Percentiles rank a stretch among this genome's conserved stretches.
These are phyloP conservation scores for Hydractinia symbiolongicarpus DNA, from an alignment of 30 jellyfish, hydroid and myxozoan species.

Conservation along the genomic window DNA sequence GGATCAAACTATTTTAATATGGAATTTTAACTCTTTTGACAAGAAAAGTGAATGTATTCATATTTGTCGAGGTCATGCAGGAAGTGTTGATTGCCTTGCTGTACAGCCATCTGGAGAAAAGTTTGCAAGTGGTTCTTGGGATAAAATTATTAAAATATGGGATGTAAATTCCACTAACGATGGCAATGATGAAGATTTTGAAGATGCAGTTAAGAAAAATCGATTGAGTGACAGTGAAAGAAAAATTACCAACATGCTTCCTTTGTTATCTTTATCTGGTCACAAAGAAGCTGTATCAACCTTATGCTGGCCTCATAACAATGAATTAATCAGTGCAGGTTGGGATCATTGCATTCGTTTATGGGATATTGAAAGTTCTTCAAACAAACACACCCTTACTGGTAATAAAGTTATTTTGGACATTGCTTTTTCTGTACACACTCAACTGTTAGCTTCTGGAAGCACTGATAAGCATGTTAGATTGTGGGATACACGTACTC, in stretches of 20 bases:
- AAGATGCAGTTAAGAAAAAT: slow-evolving; percentile 44
- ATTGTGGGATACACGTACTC: slow-evolving; percentile 75
- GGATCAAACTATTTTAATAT: slow-evolving; percentile 63
- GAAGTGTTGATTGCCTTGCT: slow-evolving; percentile 89
- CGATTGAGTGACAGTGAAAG: slow-evolving; percentile 30
- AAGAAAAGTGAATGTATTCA: slow-evolving; percentile 53
- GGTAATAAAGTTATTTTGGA: slow-evolving; percentile 76
- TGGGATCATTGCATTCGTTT: slow-evolving; percentile 91
- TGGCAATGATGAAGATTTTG: slow-evolving; percentile 51
- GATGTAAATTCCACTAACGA: slow-evolving; percentile 28
- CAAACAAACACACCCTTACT: slow-evolving; percentile 56
- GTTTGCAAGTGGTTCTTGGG: slow-evolving; percentile 98
- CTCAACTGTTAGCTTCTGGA: slow-evolving; percentile 86
- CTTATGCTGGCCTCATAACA: slow-evolving; percentile 50
- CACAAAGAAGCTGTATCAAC: slow-evolving; percentile 94
- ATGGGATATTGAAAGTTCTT: slow-evolving; percentile 84
- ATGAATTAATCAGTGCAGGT: slow-evolving; percentile 63
- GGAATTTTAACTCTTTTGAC: slow-evolving; percentile 44
- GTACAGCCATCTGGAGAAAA: slow-evolving; percentile 43
- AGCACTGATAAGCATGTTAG: slow-evolving; percentile 76
- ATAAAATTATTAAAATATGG: slow-evolving; percentile 82
- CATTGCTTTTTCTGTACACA: slow-evolving; percentile 47
- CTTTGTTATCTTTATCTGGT: slow-evolving; percentile 85
- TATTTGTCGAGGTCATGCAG: slow-evolving; percentile 94
- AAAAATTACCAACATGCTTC: slow-evolving; percentile 59